Conservation (phyloP, 2,888 invertebrate genomes). For the Mamestra brassicae region DNA sequence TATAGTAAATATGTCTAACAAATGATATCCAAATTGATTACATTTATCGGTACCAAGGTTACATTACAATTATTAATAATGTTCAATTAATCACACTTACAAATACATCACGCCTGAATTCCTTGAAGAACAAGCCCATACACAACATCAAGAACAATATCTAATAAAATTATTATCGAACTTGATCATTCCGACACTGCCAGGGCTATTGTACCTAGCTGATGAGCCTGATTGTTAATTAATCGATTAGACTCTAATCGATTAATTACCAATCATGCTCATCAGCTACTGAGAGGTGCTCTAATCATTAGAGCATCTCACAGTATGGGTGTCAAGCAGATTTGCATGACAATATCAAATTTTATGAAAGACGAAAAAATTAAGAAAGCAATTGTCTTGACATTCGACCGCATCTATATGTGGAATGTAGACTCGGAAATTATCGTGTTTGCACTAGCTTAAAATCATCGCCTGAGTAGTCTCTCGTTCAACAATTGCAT, state of each 20-base stretch:
- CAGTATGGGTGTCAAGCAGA: slow-evolving; percentile 1
- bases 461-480: too few relatives aligned
- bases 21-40: too few relatives aligned
- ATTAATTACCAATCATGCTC: too few relatives aligned
- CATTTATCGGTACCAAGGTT: too few relatives aligned
- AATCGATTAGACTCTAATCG: neutral
- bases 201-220: too few relatives aligned
- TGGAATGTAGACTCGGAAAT: too few relatives aligned
- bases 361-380: slow-evolving; percentile 5
- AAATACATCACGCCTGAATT: neutral
- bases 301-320: neutral
- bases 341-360: neutral
- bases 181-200: neutral
- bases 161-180: neutral
- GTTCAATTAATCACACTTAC: neutral
- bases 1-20: too few relatives aligned
- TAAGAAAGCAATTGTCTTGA: neutral
- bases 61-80: too few relatives aligned
- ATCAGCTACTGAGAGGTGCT: too few relatives aligned
- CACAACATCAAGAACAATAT: neutral
- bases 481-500: too few relatives aligned
- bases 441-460: too few relatives aligned
- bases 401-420: neutral
- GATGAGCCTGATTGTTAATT: neutral
- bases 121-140: neutral